Evolutionary conservation across 2,888 invertebrate genomes (phyloP).

Genomic region (Polydrusus pterygomalis): DNA sequence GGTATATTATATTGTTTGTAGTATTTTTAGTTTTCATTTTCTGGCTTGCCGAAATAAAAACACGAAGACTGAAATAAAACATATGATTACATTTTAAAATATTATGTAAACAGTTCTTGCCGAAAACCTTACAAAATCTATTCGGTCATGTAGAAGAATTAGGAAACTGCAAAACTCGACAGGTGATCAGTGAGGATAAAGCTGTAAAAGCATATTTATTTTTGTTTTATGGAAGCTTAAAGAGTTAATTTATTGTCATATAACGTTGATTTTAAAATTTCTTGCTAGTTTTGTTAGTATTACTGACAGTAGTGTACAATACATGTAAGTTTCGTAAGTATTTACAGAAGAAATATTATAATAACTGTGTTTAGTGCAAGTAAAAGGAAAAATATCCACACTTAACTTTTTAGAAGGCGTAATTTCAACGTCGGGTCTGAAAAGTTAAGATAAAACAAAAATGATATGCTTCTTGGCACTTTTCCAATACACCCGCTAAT

Average conservation of each 20-base stretch:
- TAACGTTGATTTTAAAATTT: constrained; percentile 53
- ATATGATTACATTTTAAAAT: not conserved
- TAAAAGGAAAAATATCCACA: constrained; percentile 1
- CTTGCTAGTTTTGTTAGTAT: constrained; percentile 35
- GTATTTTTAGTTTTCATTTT: not conserved
- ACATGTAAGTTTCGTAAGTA: constrained; percentile 23
- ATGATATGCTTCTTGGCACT: constrained; percentile 55
- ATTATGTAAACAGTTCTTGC: not conserved
- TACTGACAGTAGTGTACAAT: constrained; percentile 19
- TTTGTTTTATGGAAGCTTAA: constrained; percentile 49
- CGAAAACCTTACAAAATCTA: constrained; percentile 18
- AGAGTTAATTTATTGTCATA: constrained; percentile 52
- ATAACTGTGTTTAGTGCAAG: constrained; percentile 12
- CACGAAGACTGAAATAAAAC: not conserved
- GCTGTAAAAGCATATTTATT: constrained; percentile 52
- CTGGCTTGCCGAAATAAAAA: not conserved
- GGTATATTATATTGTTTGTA: not conserved
- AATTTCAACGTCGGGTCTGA: not conserved
- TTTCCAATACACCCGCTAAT: constrained; percentile 44
- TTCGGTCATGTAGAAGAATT: not conserved
- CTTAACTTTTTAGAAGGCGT: constrained; percentile 23
- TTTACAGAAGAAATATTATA: constrained; percentile 29
- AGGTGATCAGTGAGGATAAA: constrained; percentile 34
- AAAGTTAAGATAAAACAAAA: constrained; percentile 53
- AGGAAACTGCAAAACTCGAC: constrained; percentile 4